Base-by-base conservation (phyloP, 53 echinoderm and acorn worm genomes). In the Zoroaster sp. region DNA sequence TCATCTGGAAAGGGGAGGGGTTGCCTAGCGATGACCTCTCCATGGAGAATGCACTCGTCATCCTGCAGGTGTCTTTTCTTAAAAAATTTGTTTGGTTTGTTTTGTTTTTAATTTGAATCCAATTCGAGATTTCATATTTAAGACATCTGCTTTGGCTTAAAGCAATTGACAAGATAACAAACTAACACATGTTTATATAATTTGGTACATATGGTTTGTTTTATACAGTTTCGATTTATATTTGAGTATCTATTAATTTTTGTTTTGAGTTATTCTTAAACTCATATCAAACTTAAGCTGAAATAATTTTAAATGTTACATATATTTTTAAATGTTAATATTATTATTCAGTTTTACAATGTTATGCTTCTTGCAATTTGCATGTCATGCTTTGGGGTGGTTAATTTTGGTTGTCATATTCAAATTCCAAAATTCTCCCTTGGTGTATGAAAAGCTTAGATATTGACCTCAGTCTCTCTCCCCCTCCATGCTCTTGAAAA, bases 1-100 rank as follows among this genome's bases (percentile, higher is more conserved):
- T 99, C n/a, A 99, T 93, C 35, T 99, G 99, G 99, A 99, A 99
- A 72, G 94, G 93, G 8, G 99, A 99, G 72, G 99, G 96, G 5
- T 71, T 97, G 66, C 96, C 96, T 14, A 95, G 95, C 49, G 97
- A 97, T 51, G 96, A 99, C 30, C 94, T 99, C 23, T 99, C 99
- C 15, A 94, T 99, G 88, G 96, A 99, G 87, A 99, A 99, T 86
- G 96, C 99, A 34, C 94, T 99, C 7, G 90, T 99, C 65, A 96
- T 98, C 40, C 88, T 99, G 17, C 99, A 95, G 98, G 99, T 99
- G 11, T 66, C 82, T 36, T 12, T 8, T 9, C 40, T 41, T 11
- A 17, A 8, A 47, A 47, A 47, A 47, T 10, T 8, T 8, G 14
- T 8, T 10, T 8, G n/a, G n/a, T n/a, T n/a, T n/a, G n/a, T n/a